Percentiles rank a stretch among this genome's conserved stretches.
phyloP scores from a whole-genome alignment of 2,888 invertebrate genomes.

The Acholoe squamosa region DNA sequence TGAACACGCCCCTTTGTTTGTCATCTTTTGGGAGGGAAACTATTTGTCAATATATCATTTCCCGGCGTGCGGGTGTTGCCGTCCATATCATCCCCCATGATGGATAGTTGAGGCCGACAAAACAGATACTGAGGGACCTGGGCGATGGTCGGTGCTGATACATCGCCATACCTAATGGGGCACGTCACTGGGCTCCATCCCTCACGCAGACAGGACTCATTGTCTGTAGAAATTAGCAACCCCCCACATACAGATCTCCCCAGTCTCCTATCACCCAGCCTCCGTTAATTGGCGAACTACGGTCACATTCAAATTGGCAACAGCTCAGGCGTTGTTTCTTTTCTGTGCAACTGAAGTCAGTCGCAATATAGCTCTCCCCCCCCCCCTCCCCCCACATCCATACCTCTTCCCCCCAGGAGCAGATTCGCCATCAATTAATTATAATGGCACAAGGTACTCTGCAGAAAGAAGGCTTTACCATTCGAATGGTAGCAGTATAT shows the following conservation, averaged over 20 bases:
- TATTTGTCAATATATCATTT: constrained; percentile 36
- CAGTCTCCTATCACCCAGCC: neutral
- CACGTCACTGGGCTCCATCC: neutral
- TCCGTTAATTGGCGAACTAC: neutral
- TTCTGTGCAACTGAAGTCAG: neutral
- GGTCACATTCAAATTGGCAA: constrained; percentile 27
- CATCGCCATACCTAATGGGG: neutral
- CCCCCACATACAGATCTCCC: neutral
- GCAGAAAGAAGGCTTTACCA: neutral
- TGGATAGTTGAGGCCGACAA: constrained; percentile 6
- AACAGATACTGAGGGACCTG: neutral
- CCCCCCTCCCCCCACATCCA: neutral
- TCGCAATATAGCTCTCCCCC: neutral
- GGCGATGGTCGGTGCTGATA: neutral
- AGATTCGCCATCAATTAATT: neutral
- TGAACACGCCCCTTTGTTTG: constrained; percentile 5
- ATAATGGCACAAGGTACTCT: neutral
- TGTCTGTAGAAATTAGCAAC: neutral
- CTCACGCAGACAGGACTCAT: constrained; percentile 7
- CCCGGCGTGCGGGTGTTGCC: neutral
- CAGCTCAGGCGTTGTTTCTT: neutral
- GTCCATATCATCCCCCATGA: neutral
- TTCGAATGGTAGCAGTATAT: neutral
- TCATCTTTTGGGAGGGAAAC: neutral
- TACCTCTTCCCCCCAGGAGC: neutral